phyloP scores from a whole-genome alignment of 2,888 invertebrate species.

The Unio delphinus region DNA sequence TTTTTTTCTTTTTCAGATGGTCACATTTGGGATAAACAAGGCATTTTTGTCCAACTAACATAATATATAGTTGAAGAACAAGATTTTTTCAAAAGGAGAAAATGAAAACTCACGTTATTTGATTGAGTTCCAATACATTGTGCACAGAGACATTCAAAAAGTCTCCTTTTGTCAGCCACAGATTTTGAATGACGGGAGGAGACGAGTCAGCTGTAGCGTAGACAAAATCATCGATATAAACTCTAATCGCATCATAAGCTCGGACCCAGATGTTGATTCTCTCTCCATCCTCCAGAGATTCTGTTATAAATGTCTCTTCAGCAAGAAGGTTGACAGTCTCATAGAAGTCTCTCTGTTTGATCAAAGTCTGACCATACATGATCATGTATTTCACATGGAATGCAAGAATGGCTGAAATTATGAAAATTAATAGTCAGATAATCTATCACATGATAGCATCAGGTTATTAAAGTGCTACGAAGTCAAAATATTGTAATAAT shows the following conservation, averaged over 20 bases:
- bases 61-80: too few species aligned
- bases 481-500: too few species aligned
- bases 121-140: slow-evolving; percentile 26
- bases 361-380: slow-evolving; percentile 4
- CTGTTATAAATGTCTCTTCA: slow-evolving; percentile 1
- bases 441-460: too few species aligned
- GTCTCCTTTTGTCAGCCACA: slow-evolving; percentile 40
- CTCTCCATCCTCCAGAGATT: slow-evolving; percentile 27
- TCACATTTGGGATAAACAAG: too few species aligned
- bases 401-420: slow-evolving; percentile 19
- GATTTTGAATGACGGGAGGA: slow-evolving; percentile 27
- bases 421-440: too few species aligned
- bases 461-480: too few species aligned
- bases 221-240: slow-evolving; percentile 24
- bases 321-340: background rate
- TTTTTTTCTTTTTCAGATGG: too few species aligned
- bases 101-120: slow-evolving; percentile 29
- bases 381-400: slow-evolving; percentile 16
- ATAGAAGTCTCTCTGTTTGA: background rate
- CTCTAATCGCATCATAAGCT: slow-evolving; percentile 27
- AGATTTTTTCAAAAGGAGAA: too few species aligned
- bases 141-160: slow-evolving; percentile 37
- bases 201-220: slow-evolving; percentile 27
- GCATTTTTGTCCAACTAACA: too few species aligned
- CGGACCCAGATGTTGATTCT: slow-evolving; percentile 22